These are phyloP conservation scores for Hydra vulgaris DNA, from an alignment of 30 jellyfish, hydroid and myxozoan genomes.

Conservation along the genomic window DNA sequence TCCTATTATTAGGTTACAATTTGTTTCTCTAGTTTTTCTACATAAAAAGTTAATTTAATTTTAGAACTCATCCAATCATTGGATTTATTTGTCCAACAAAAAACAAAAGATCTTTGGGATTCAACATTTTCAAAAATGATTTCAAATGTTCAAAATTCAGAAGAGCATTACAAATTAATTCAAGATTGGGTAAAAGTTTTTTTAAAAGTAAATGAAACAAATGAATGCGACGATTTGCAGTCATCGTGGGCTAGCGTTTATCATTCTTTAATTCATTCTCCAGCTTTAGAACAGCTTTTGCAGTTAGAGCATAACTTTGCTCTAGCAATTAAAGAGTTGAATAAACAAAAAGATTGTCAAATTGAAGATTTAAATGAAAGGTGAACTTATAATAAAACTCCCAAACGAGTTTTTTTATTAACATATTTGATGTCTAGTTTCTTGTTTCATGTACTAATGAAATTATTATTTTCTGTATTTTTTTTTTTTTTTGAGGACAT, in stretches of 20 bases:
- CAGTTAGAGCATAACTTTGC: slow-evolving; percentile 77
- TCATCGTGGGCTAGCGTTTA: slow-evolving; percentile 67
- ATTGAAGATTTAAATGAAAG: slow-evolving; percentile 46
- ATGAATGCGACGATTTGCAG: slow-evolving; percentile 25
- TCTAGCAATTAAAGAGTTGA: slow-evolving; percentile 52
- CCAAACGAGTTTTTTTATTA: not conserved
- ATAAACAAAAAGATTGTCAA: slow-evolving; percentile 48
- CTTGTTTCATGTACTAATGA: not conserved
- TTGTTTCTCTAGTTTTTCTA: no score
- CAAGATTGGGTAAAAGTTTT: slow-evolving; percentile 54
- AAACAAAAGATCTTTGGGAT: slow-evolving; percentile 41
- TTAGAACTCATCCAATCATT: slow-evolving; percentile 42
- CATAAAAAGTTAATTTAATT: no score
- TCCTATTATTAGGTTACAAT: no score
- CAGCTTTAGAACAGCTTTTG: slow-evolving; percentile 78
- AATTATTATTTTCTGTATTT: not conserved
- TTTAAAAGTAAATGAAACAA: slow-evolving; percentile 30
- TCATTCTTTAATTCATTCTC: slow-evolving; percentile 82
- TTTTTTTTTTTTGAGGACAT: no score
- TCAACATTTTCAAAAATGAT: not conserved
- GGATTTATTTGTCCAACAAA: slow-evolving; percentile 41
- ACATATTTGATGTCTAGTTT: no score
- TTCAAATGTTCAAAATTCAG: slow-evolving; percentile 24
- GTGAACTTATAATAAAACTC: slow-evolving; percentile 21
- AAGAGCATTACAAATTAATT: slow-evolving; percentile 1